These are phyloP conservation scores for Eueremaeus valkanovi DNA, from an alignment of 2,888 invertebrate species.

Conservation along the genomic window DNA sequence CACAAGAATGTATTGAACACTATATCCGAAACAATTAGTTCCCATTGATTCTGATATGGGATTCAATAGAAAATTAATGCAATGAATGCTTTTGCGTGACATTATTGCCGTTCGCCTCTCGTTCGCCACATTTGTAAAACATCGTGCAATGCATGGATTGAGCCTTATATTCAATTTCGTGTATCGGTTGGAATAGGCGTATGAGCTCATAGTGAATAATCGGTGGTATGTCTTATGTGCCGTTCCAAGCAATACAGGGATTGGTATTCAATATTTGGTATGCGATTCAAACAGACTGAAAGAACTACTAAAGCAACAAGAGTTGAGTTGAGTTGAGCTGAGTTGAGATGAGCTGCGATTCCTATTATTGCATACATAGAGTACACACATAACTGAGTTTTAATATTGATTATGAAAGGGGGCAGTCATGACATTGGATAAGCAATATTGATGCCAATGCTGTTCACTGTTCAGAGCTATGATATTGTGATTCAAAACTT, in stretches of 20 bases:
- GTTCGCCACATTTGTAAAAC: neutral
- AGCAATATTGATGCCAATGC: neutral
- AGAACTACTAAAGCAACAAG: slow-evolving; percentile 9
- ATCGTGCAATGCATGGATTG: slow-evolving; percentile 28
- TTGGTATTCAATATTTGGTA: slow-evolving; percentile 24
- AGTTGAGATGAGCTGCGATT: neutral
- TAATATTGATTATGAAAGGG: slow-evolving; percentile 11
- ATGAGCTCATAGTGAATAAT: slow-evolving; percentile 19
- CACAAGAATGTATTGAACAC: slow-evolving; percentile 4
- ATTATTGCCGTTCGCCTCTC: neutral
- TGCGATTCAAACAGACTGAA: neutral
- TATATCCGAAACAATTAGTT: neutral
- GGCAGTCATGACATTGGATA: neutral
- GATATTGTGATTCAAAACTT: neutral
- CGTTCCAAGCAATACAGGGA: slow-evolving; percentile 5
- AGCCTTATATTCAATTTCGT: slow-evolving; percentile 18
- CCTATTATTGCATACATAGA: neutral
- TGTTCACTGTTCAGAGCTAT: neutral
- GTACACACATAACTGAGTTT: slow-evolving; percentile 14
- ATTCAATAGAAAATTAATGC: slow-evolving; percentile 20
- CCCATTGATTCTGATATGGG: slow-evolving; percentile 20
- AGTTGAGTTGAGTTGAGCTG: too few relatives aligned
- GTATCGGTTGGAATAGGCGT: slow-evolving; percentile 29
- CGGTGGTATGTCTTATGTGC: slow-evolving; percentile 14
- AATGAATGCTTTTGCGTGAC: slow-evolving; percentile 33